Percentiles rank a stretch among this genome's conserved stretches.
phyloP scores from a whole-genome alignment of 2,113 vertebrate species.

The Equus quagga region DNA sequence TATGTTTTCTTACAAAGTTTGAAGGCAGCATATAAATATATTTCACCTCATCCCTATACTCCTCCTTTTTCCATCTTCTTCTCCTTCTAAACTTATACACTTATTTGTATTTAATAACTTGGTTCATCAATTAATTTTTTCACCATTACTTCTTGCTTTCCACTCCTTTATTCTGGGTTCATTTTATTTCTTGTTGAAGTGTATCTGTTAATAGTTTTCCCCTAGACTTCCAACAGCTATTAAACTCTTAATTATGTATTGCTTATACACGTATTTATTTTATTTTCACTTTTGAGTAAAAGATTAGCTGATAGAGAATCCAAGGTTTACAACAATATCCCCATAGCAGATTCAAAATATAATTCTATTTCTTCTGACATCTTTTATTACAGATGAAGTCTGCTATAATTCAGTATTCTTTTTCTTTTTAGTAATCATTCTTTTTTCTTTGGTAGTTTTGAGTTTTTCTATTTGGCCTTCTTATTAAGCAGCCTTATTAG shows the following conservation, averaged over 20 bases:
- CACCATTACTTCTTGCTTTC: background rate
- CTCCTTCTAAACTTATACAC: background rate
- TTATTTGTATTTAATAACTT: background rate
- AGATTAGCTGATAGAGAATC: background rate
- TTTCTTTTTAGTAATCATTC: background rate
- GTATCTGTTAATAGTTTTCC: background rate
- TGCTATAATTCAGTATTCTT: background rate
- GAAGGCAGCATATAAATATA: background rate
- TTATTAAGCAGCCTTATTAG: background rate
- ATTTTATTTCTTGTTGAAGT: slow-evolving; percentile 6
- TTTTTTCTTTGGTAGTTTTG: background rate
- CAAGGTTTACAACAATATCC: background rate
- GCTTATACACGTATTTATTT: background rate
- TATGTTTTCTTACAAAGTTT: background rate
- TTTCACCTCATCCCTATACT: background rate
- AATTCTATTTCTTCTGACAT: background rate
- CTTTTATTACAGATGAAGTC: background rate
- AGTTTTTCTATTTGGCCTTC: background rate
- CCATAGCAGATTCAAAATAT: background rate
- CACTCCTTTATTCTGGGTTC: background rate
- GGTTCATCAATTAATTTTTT: background rate
- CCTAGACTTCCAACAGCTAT: background rate
- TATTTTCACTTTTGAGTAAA: slow-evolving; percentile 29
- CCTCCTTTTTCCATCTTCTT: background rate
- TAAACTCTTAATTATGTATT: slow-evolving; percentile 8